A percentile compares a stretch with the other conserved stretches of the same genome.
Evolutionary conservation across 2,888 invertebrate species (phyloP).

Genomic region (Clivina fossor): DNA sequence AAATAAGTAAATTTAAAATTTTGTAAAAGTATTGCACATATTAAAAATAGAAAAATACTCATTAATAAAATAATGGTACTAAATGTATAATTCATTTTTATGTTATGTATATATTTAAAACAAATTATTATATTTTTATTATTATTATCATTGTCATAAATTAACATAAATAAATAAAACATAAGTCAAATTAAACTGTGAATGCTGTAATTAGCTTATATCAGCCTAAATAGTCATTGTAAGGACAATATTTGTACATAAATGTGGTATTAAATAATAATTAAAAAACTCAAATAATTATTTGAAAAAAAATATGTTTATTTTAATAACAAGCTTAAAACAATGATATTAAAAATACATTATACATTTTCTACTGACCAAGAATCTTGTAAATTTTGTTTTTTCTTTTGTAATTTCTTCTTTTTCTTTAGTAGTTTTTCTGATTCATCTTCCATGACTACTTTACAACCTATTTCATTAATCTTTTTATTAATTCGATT

Average conservation of each 20-base stretch:
- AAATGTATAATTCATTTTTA: no score
- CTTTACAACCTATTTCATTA: conserved; percentile 54
- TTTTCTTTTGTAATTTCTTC: conserved; percentile 53
- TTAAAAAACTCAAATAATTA: conserved; percentile 4
- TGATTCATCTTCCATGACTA: conserved; percentile 52
- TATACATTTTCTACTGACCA: conserved; percentile 52
- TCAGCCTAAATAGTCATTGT: conserved; percentile 24
- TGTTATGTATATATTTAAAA: no score
- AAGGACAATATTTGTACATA: conserved; percentile 24
- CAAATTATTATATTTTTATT: no score
- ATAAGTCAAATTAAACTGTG: no score
- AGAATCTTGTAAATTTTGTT: conserved; percentile 46
- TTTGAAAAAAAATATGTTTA: conserved; percentile 18
- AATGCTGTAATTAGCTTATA: conserved; percentile 25
- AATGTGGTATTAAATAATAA: conserved; percentile 14
- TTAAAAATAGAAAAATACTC: no score
- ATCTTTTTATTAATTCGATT: no score
- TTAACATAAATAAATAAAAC: no score
- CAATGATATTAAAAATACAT: conserved; percentile 1
- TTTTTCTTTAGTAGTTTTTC: conserved; percentile 46
- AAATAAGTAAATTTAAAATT: no score
- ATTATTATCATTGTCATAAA: no score
- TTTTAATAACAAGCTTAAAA: conserved; percentile 20
- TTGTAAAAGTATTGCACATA: no score
- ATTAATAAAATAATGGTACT: no score